Base-by-base conservation (phyloP, 2,797 vertebrate genomes). In the Onychomys torridus region DNA sequence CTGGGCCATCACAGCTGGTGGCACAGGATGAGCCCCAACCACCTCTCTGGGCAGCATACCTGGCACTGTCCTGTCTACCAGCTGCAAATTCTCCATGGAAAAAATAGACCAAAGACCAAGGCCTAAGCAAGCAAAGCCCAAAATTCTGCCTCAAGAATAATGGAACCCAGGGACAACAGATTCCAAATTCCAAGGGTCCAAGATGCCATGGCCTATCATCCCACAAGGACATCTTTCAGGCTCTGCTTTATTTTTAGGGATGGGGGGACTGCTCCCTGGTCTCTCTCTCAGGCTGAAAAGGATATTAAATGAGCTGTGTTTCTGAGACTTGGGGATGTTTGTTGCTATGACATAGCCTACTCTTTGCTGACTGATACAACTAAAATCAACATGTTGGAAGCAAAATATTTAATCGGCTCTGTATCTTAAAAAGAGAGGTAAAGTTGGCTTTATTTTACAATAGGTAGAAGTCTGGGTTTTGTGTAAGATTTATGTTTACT, bases 221-320 rank as follows among this genome's bases (percentile, higher is more conserved):
- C 34, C 32, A 29, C 34, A 79, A 76, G 75, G 61, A 52, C 59
- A 90, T 52, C 21, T 67, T 49, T 65, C 11, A 2, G 75, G 17
- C 21, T 57, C 13, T 57, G 11, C 46, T 65, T 84, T 46, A n/a
- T 43, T 61, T 9, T 11, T 25, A 10, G 23, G 32, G 14, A 12
- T 0, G 8, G 40, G 73, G 23, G 27, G 13, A 19, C 73, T 2
- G 19, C 0, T 13, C 14, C 67, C 81, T 63, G 1, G 7, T 61
- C 21, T 69, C 37, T 14, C 2, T 12, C 34, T 23, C 19, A 6
- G 17, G 32, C 10, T 9, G 19, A 16, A 16, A 67, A 27, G 46
- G 32, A 11, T 6, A 5, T 25, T 27, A 12, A 12, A 14, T 5
- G 19, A 29, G 32, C 63, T 0, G 10, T 25, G 19, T 57, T 4